Percentiles rank a stretch among this genome's conserved stretches.
phyloP scores from a whole-genome alignment of 2,797 vertebrate genomes.

The Acanthornis magna region DNA sequence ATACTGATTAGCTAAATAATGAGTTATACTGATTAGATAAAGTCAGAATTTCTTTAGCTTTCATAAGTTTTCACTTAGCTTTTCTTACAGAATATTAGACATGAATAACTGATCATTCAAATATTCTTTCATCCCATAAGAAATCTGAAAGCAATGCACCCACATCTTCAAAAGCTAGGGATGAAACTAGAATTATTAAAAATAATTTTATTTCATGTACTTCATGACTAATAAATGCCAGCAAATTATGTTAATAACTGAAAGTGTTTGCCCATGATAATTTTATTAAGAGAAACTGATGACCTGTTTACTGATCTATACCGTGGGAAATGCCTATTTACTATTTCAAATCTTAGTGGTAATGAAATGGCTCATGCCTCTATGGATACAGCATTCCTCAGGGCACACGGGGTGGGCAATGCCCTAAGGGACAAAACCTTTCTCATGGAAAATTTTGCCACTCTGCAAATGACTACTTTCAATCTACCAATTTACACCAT shows the following conservation, averaged over 20 bases:
- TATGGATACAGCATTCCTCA: neutral
- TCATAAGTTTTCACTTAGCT: neutral
- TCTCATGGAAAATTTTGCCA: neutral
- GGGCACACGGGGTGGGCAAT: fast-evolving
- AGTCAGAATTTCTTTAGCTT: neutral
- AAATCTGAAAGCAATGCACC: neutral
- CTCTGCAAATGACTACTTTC: neutral
- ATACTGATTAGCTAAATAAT: too few relatives aligned
- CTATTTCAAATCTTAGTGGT: neutral
- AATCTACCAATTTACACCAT: neutral
- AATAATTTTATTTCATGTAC: neutral
- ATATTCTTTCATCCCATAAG: neutral
- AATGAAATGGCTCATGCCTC: fast-evolving
- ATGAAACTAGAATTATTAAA: neutral
- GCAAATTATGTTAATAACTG: neutral
- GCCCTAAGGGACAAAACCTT: neutral
- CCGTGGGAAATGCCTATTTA: neutral
- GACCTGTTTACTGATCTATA: neutral
- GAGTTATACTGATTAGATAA: neutral
- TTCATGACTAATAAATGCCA: neutral
- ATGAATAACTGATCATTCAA: neutral
- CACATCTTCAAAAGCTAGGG: neutral
- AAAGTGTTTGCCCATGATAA: neutral
- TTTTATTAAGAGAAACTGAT: neutral
- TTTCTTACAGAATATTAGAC: neutral